Conservation (phyloP, 2,113 vertebrate species). For the Arizona elegans region DNA sequence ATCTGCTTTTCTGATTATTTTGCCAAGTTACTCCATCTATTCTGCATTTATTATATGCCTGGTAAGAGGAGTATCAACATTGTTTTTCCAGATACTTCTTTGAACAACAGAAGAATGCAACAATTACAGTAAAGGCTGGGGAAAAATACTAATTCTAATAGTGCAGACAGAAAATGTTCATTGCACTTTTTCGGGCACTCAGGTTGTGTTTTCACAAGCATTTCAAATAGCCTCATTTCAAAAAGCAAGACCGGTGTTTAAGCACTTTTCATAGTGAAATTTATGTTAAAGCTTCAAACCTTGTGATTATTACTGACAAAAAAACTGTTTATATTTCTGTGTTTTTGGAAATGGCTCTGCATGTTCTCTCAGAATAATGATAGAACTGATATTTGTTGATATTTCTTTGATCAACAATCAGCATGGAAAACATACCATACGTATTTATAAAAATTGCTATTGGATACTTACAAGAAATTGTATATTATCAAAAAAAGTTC, state of each 20-base stretch:
- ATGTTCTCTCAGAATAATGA: neutral
- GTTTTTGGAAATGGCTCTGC: neutral
- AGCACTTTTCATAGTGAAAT: neutral
- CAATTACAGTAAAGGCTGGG: neutral
- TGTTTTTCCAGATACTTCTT: neutral
- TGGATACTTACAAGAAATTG: neutral
- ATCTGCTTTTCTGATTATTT: conserved; percentile 17
- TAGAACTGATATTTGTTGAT: neutral
- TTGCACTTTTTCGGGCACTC: neutral
- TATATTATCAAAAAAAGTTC: neutral
- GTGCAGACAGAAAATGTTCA: neutral
- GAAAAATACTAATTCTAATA: neutral
- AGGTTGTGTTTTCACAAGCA: neutral
- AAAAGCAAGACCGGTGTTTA: neutral
- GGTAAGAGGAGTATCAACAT: neutral
- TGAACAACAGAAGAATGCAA: neutral
- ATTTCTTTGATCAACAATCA: neutral
- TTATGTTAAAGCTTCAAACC: neutral
- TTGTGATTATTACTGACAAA: neutral
- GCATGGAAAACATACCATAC: neutral
- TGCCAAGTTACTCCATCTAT: fast-evolving
- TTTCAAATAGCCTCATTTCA: neutral
- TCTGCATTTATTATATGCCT: neutral
- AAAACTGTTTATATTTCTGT: neutral
- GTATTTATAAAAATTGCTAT: neutral